Evolutionary conservation across 2,797 vertebrate genomes (phyloP).

Genomic region (Mycteria americana): DNA sequence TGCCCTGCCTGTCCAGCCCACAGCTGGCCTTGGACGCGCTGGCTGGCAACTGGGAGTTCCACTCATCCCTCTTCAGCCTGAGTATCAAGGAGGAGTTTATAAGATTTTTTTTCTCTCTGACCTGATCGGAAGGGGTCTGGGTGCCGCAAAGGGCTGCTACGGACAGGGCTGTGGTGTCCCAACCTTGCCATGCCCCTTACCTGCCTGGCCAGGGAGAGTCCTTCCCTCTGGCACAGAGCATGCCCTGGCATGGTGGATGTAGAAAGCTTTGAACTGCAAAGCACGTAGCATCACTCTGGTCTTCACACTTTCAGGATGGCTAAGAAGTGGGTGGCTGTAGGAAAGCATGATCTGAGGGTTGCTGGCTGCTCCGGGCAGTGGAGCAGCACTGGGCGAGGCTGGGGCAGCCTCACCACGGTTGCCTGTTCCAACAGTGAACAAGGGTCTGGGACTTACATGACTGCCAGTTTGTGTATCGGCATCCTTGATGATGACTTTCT

Average conservation of each 20-base stretch:
- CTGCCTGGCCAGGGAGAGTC: neutral
- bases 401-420: neutral
- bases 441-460: neutral
- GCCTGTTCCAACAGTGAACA: neutral
- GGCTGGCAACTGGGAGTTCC: neutral
- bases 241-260: rapidly evolving
- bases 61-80: neutral
- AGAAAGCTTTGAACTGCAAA: neutral
- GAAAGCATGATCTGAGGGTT: neutral
- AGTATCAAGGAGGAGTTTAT: neutral
- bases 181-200: neutral
- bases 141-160: neutral
- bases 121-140: neutral
- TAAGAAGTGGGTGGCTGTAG: neutral
- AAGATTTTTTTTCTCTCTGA: neutral
- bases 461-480: neutral
- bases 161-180: neutral
- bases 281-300: rapidly evolving
- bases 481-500: neutral
- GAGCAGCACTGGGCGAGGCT: neutral
- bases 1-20: neutral
- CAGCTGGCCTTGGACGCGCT: neutral
- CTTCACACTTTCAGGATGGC: neutral
- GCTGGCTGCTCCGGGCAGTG: neutral
- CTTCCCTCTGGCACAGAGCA: neutral